A percentile compares a stretch with the other conserved stretches of the same genome.
These are phyloP conservation scores for Hypsibius dujardini DNA, from an alignment of 1,140 invertebrate genomes.

Conservation along the genomic window DNA sequence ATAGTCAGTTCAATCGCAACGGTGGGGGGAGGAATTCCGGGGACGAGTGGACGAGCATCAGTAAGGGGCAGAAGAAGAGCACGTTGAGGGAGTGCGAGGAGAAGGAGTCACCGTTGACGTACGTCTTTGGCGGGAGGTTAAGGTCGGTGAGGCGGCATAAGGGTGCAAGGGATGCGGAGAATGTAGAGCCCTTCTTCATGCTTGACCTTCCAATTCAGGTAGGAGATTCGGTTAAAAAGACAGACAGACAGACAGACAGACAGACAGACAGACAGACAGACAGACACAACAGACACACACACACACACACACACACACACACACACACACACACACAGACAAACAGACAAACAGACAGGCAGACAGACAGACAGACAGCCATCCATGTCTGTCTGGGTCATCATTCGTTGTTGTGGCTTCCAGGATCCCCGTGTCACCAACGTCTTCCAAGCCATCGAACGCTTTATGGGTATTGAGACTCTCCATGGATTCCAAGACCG, in stretches of 20 bases:
- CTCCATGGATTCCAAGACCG: neutral
- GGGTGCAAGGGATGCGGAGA: neutral
- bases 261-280: no score
- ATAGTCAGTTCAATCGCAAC: no score
- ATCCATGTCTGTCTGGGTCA: neutral
- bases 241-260: neutral
- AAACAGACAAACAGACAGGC: no score
- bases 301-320: no score
- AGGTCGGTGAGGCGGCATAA: neutral
- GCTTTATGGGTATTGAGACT: neutral
- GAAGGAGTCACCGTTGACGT: neutral
- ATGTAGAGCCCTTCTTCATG: slow-evolving; percentile 13
- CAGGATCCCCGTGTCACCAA: slow-evolving; percentile 1
- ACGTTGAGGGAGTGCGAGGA: neutral
- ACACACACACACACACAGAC: no score
- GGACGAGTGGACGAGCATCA: slow-evolving; percentile 9
- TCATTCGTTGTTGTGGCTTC: neutral
- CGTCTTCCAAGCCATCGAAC: neutral
- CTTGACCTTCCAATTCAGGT: slow-evolving; percentile 11
- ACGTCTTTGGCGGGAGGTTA: neutral
- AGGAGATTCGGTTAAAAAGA: neutral
- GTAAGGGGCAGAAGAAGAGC: neutral
- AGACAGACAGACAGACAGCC: neutral
- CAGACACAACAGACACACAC: no score
- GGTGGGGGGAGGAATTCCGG: neutral